Evolutionary conservation across 2,797 vertebrate species (phyloP).

Genomic region (Lepilemur ruficaudatus): DNA sequence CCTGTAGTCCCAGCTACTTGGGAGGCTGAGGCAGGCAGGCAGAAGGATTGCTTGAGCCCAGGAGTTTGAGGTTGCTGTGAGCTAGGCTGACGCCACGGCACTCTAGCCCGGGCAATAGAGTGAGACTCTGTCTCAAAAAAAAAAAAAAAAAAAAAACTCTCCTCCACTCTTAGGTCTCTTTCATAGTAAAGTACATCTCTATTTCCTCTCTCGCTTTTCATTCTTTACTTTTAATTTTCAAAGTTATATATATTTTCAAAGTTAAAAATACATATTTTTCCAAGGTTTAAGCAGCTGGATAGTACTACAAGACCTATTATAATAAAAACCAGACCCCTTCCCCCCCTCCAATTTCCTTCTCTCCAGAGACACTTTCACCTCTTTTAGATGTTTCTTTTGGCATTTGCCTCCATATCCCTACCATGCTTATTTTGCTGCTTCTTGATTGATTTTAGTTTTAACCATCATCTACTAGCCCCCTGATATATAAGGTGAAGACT

Average conservation of each 20-base stretch:
- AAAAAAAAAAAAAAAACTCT: background rate
- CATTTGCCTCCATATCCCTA: background rate
- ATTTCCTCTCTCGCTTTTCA: background rate
- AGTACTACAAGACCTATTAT: background rate
- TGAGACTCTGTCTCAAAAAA: no score
- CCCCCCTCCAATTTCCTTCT: background rate
- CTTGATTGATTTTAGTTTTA: background rate
- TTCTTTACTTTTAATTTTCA: background rate
- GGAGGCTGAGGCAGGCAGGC: no score
- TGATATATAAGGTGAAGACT: background rate
- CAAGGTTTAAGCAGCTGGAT: background rate
- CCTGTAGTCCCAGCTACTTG: no score
- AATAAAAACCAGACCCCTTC: background rate
- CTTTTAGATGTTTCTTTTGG: background rate
- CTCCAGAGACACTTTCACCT: background rate
- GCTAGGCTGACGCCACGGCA: no score
- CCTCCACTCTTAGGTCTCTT: background rate
- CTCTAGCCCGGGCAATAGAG: no score
- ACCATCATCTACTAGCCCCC: background rate
- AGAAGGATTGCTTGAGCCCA: no score
- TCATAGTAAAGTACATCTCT: background rate
- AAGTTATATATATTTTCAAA: background rate
- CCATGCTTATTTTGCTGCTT: background rate
- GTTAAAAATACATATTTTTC: background rate
- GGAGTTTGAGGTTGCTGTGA: no score